Evolutionary conservation across 2,113 vertebrate genomes (phyloP).

Genomic region (Lamprotornis superbus): DNA sequence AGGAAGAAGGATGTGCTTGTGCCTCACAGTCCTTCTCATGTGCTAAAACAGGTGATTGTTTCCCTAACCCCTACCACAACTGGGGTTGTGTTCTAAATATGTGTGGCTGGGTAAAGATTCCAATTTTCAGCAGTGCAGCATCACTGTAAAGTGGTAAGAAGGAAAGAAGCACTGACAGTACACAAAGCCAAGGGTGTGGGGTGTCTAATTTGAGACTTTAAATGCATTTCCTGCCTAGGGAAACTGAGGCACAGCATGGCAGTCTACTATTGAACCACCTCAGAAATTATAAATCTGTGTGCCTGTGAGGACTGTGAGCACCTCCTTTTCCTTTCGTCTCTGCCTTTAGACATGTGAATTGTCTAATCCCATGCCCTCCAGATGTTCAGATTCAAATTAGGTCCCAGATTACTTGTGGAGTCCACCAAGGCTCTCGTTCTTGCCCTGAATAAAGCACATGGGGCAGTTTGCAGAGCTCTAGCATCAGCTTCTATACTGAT

Average conservation of each 20-base stretch:
- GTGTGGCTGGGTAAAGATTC: not conserved
- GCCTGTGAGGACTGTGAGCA: not conserved
- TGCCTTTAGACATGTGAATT: not conserved
- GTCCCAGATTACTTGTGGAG: not conserved
- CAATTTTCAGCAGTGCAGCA: not conserved
- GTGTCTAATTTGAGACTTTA: not conserved
- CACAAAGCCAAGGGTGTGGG: not conserved
- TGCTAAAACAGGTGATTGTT: not conserved
- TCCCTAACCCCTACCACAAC: rapidly evolving
- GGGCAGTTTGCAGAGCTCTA: not conserved
- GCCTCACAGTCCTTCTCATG: not conserved
- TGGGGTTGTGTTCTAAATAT: not conserved
- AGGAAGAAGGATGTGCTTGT: not conserved
- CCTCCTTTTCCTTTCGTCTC: not conserved
- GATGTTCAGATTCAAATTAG: not conserved
- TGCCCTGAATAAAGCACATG: not conserved
- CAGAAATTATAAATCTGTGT: not conserved
- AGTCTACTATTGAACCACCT: not conserved
- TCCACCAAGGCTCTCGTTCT: not conserved
- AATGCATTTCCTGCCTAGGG: not conserved
- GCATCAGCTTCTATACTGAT: not conserved
- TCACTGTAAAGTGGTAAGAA: not conserved
- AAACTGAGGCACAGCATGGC: not conserved
- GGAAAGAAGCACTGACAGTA: not conserved
- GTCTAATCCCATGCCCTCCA: not conserved